phyloP scores from a whole-genome alignment of 2,888 invertebrate genomes.

The Cephus sareptanus region DNA sequence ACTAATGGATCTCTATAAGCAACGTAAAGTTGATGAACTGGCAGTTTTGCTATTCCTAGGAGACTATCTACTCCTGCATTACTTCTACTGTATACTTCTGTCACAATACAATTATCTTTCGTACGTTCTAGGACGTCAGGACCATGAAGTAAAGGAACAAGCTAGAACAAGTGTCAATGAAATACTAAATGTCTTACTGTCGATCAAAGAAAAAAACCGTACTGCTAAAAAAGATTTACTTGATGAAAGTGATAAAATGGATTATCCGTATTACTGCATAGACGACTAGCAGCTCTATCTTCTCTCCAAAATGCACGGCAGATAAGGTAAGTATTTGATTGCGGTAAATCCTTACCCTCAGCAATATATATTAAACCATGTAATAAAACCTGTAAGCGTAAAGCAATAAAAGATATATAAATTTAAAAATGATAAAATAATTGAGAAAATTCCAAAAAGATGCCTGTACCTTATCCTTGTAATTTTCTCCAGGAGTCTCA shows the following conservation, averaged over 20 bases:
- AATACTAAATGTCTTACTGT: constrained; percentile 4
- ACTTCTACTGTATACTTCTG: constrained; percentile 69
- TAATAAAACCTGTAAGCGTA: constrained; percentile 61
- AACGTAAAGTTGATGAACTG: constrained; percentile 72
- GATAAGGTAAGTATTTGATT: constrained; percentile 64
- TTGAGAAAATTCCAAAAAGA: constrained; percentile 3
- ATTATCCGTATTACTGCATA: constrained; percentile 62
- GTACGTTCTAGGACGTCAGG: constrained; percentile 69
- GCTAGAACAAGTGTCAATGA: constrained; percentile 54
- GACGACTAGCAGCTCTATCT: constrained; percentile 64
- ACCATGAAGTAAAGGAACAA: constrained; percentile 70
- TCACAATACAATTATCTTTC: constrained; percentile 69
- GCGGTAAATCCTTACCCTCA: constrained; percentile 65
- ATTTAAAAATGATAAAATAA: constrained; percentile 5
- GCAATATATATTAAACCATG: constrained; percentile 68
- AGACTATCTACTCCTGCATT: constrained; percentile 57
- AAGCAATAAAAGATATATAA: constrained; percentile 16
- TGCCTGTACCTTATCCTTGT: constrained; percentile 41
- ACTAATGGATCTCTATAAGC: constrained; percentile 71
- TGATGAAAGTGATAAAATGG: constrained; percentile 68
- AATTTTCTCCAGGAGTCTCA: constrained; percentile 32
- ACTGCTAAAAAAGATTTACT: constrained; percentile 46
- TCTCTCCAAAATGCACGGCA: constrained; percentile 68
- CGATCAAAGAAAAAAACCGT: constrained; percentile 7
- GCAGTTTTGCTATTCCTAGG: constrained; percentile 69